A percentile compares a stretch with the other conserved stretches of the same genome.
phyloP scores from a whole-genome alignment of 2,113 vertebrate genomes.

The Puntigrus tetrazona region DNA sequence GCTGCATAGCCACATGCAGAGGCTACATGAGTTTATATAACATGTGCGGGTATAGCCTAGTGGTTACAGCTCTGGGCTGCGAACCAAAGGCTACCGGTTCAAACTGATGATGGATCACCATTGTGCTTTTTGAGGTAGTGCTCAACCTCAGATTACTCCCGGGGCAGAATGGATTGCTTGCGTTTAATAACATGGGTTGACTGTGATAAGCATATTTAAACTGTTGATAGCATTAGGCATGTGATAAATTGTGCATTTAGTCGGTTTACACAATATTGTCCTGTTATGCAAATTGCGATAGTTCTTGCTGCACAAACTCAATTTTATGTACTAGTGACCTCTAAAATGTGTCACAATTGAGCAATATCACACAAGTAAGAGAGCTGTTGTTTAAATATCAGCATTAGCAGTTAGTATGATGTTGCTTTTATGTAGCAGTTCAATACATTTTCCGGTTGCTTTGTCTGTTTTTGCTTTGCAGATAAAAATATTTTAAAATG shows the following conservation, averaged over 20 bases:
- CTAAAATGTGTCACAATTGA: no score
- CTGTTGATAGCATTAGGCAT: neutral
- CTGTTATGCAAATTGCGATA: neutral
- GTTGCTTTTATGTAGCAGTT: no score
- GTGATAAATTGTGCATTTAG: neutral
- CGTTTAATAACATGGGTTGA: neutral
- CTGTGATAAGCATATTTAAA: neutral
- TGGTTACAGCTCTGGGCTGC: constrained; percentile 8
- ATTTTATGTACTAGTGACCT: no score
- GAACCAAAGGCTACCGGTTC: neutral
- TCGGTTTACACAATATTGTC: neutral
- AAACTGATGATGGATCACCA: constrained; percentile 3
- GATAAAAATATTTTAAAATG: no score
- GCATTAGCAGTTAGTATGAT: no score
- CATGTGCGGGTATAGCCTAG: neutral
- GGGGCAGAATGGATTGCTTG: neutral
- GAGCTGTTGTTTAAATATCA: no score
- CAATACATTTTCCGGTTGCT: no score
- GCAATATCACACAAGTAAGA: no score
- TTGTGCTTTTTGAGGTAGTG: constrained; percentile 2
- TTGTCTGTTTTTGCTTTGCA: no score
- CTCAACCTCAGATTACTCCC: neutral
- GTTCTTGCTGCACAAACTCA: neutral
- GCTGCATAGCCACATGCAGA: neutral
- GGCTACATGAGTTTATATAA: constrained; percentile 1